A percentile compares a stretch with the other conserved stretches of the same genome.
Evolutionary conservation across 2,888 invertebrate genomes (phyloP).

Genomic region (Drosophila colorata): DNA sequence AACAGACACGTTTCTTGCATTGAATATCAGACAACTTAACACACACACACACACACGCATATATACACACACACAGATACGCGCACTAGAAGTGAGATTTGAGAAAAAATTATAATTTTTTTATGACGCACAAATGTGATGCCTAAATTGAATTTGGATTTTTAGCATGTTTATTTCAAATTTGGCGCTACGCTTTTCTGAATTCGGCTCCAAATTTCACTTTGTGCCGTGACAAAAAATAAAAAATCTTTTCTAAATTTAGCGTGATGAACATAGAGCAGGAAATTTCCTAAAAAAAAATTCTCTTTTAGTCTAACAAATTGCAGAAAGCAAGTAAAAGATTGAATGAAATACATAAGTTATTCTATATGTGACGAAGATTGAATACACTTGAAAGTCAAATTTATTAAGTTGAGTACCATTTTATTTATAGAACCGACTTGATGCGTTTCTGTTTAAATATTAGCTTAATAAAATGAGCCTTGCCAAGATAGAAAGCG

Average conservation of each 20-base stretch:
- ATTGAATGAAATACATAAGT: no score
- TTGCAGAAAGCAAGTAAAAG: neutral
- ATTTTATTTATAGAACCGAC: no score
- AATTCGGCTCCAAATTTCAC: constrained; percentile 19
- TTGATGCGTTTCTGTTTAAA: no score
- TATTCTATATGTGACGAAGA: neutral
- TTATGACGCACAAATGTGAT: constrained; percentile 58
- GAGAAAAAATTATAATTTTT: constrained; percentile 53
- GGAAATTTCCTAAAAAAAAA: constrained; percentile 1
- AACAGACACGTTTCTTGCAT: constrained; percentile 73
- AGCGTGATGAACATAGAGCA: constrained; percentile 17
- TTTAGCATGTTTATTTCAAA: constrained; percentile 50
- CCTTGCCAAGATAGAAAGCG: no score
- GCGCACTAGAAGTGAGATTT: constrained; percentile 10
- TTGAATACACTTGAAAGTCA: neutral
- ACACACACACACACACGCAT: constrained; percentile 1
- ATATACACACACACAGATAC: neutral
- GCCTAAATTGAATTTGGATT: constrained; percentile 66
- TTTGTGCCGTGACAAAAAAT: constrained; percentile 20
- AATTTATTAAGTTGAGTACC: neutral
- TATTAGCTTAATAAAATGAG: no score
- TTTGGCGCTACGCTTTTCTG: constrained; percentile 8
- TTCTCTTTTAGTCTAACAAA: neutral
- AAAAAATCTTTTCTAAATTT: constrained; percentile 32
- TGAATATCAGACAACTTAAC: constrained; percentile 49